phyloP scores from a whole-genome alignment of 2,888 invertebrate species.

The Flexamia atlantica region DNA sequence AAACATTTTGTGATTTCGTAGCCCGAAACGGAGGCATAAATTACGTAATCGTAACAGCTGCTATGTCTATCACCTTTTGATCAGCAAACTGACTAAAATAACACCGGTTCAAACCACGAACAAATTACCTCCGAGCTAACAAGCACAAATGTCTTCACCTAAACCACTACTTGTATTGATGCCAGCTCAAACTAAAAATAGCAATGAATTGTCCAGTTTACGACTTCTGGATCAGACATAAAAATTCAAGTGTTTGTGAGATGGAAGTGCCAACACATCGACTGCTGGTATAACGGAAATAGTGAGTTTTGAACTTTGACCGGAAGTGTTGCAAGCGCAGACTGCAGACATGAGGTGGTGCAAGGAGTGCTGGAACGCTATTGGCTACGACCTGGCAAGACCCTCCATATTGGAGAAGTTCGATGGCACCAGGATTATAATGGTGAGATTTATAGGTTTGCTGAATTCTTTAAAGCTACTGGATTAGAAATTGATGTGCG shows the following conservation, averaged over 20 bases:
- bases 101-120: background rate
- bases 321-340: background rate
- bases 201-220: slow-evolving; percentile 4
- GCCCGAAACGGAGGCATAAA: background rate
- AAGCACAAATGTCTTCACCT: background rate
- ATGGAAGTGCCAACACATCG: background rate
- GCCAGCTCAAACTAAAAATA: background rate
- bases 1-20: no score
- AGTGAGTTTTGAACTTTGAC: background rate
- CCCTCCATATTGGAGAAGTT: slow-evolving; percentile 57
- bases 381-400: slow-evolving; percentile 22
- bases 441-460: slow-evolving; percentile 35
- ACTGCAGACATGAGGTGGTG: slow-evolving; percentile 42
- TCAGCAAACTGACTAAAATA: background rate
- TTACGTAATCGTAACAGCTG: background rate
- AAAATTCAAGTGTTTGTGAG: background rate
- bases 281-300: background rate
- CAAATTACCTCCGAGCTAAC: background rate
- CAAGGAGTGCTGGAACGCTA: slow-evolving; percentile 40
- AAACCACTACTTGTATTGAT: background rate
- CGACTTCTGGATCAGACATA: background rate
- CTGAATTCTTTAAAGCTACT: no score
- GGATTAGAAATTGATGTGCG: no score
- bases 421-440: slow-evolving; percentile 58
- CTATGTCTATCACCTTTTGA: background rate